These are phyloP conservation scores for Mesopsocus fuscifrons DNA, from an alignment of 2,888 invertebrate genomes.

Conservation along the genomic window DNA sequence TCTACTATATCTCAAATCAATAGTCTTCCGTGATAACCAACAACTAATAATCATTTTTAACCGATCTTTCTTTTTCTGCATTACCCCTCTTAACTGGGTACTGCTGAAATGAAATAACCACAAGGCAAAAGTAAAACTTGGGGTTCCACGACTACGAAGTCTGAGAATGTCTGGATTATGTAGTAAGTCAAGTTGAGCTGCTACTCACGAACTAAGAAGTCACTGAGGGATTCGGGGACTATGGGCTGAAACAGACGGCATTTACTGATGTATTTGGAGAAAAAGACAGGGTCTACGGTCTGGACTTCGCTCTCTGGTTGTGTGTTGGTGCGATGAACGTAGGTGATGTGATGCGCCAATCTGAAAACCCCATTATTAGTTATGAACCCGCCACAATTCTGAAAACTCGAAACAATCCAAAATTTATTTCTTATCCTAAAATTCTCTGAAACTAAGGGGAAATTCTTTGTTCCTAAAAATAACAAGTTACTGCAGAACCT, in stretches of 20 bases:
- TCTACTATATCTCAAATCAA: too few relatives aligned
- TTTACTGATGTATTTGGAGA: conserved; percentile 80
- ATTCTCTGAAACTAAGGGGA: too few relatives aligned
- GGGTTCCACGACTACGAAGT: background rate
- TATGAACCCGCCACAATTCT: too few relatives aligned
- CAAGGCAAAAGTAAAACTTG: background rate
- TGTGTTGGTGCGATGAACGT: conserved; percentile 79
- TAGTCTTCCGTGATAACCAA: too few relatives aligned
- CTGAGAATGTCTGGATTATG: background rate
- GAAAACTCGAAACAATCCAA: too few relatives aligned
- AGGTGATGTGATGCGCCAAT: conserved; percentile 92
- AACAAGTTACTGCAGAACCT: too few relatives aligned
- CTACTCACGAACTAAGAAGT: conserved; percentile 56
- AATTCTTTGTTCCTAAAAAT: background rate
- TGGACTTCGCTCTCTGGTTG: conserved; percentile 59
- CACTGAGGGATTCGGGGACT: conserved; percentile 72
- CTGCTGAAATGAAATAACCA: too few relatives aligned
- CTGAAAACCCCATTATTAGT: too few relatives aligned
- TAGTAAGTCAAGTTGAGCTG: background rate
- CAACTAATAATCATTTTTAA: too few relatives aligned
- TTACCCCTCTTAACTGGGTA: too few relatives aligned
- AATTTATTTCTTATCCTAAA: too few relatives aligned
- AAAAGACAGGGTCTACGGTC: conserved; percentile 77
- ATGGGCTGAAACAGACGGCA: conserved; percentile 77
- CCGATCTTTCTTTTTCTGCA: too few relatives aligned